Percentiles rank a stretch among this genome's conserved stretches.
Evolutionary conservation across 2,888 invertebrate genomes (phyloP).

Genomic region (Coleophora deauratella): DNA sequence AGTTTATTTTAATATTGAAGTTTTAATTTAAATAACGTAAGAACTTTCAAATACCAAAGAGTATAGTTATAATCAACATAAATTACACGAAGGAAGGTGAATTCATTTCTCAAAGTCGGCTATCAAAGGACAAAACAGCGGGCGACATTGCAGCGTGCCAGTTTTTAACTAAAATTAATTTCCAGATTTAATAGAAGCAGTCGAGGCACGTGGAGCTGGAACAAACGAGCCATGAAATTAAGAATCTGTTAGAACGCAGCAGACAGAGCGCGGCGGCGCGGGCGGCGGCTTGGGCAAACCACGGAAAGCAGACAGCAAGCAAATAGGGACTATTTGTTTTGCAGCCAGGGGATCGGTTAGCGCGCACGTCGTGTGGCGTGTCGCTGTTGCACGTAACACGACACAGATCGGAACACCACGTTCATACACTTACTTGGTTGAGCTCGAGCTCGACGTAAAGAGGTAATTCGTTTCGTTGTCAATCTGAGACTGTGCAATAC

Average conservation of each 20-base stretch:
- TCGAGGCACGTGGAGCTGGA: conserved; percentile 25
- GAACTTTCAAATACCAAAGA: no score
- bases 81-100: conserved; percentile 18
- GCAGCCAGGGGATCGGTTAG: conserved; percentile 34
- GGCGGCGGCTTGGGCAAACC: conserved; percentile 19
- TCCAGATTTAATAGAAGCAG: conserved; percentile 9
- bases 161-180: conserved; percentile 11
- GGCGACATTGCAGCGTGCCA: neutral
- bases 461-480: neutral
- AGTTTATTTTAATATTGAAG: no score
- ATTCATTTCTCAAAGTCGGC: conserved; percentile 10
- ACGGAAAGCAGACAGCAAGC: conserved; percentile 41
- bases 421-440: conserved; percentile 14
- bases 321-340: conserved; percentile 55
- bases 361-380: conserved; percentile 17
- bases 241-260: conserved; percentile 44
- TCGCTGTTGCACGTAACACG: conserved; percentile 19
- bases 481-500: no score
- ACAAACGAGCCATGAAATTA: conserved; percentile 61
- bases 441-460: neutral
- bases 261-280: conserved; percentile 18
- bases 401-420: conserved; percentile 32
- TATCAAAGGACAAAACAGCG: neutral
- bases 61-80: no score
- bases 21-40: no score